These are phyloP conservation scores for Euphonia xanthogaster DNA, from an alignment of 2,797 vertebrate species.

Conservation along the genomic window DNA sequence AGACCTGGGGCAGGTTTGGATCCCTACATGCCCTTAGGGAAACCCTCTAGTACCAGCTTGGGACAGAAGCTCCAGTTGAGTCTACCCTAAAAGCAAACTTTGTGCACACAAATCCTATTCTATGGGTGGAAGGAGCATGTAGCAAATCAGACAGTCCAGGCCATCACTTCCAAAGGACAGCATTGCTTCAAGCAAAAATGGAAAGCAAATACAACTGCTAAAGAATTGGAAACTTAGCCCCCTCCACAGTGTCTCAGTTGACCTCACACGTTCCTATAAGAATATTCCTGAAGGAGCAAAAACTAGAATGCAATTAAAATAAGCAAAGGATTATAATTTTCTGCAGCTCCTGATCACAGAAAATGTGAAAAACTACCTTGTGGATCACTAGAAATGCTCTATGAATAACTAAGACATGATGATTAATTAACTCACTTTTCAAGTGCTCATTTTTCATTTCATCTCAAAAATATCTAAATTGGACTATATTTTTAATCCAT, in stretches of 20 bases:
- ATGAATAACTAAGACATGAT: not conserved
- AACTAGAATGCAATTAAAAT: not conserved
- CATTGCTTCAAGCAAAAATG: not conserved
- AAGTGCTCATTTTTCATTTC: not conserved
- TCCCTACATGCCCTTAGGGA: not conserved
- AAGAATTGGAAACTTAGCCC: not conserved
- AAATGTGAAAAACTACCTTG: not conserved
- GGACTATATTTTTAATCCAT: conserved; percentile 5
- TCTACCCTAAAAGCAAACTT: not conserved
- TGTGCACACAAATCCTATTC: not conserved
- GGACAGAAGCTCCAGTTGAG: not conserved
- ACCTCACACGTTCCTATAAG: not conserved
- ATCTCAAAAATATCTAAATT: conserved; percentile 1
- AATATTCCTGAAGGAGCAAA: not conserved
- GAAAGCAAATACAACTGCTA: not conserved
- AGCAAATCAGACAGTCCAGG: not conserved
- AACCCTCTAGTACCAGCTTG: not conserved
- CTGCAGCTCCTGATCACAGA: not conserved
- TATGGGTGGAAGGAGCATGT: not conserved
- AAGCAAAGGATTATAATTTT: not conserved
- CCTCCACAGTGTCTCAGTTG: not conserved
- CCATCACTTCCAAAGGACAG: not conserved
- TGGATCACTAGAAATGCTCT: not conserved
- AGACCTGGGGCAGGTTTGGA: not conserved
- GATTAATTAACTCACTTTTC: conserved; percentile 33